Conservation (phyloP, 2,797 vertebrate genomes). For the Tamandua tetradactyla region DNA sequence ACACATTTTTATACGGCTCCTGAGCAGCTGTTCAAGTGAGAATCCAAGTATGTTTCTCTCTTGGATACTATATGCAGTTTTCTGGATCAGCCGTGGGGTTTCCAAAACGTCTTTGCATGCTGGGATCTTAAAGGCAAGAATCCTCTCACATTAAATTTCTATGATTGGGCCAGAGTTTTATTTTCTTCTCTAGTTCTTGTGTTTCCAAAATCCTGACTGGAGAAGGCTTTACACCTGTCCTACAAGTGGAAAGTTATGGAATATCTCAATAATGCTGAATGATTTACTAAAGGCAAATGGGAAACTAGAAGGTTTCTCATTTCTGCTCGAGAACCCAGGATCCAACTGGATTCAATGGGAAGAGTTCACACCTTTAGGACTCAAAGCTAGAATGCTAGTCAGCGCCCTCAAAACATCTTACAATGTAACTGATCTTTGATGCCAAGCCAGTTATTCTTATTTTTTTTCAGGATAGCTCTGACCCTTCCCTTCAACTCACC, state of each 20-base stretch:
- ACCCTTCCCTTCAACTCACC: background rate
- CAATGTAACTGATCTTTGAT: background rate
- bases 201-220: background rate
- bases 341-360: background rate
- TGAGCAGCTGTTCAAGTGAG: background rate
- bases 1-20: accelerated
- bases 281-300: too few species aligned
- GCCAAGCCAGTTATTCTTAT: background rate
- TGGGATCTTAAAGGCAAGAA: background rate
- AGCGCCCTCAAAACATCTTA: accelerated
- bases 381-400: background rate
- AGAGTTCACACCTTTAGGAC: accelerated
- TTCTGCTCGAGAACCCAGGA: background rate
- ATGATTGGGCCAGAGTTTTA: background rate
- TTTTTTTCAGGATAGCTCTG: background rate
- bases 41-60: background rate
- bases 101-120: background rate
- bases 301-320: background rate
- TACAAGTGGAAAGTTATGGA: accelerated
- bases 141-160: background rate
- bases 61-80: background rate
- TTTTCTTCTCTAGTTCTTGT: background rate
- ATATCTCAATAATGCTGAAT: accelerated
- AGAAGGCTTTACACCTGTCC: accelerated
- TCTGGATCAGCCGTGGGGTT: accelerated